Conservation (phyloP, 2,888 invertebrate species). For the Polydesmus complanatus region DNA sequence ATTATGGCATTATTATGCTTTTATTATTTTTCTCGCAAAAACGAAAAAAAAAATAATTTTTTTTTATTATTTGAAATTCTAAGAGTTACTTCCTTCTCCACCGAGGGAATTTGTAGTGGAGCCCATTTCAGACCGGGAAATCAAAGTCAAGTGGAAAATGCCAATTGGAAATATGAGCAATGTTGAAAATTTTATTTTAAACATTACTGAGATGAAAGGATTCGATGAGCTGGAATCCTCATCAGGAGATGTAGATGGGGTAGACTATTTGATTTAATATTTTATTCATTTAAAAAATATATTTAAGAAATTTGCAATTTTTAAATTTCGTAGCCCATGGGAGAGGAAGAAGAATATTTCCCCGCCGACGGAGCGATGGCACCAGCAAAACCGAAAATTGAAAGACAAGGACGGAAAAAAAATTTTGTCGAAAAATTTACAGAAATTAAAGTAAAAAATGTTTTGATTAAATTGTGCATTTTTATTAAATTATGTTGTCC, state of each 20-base stretch:
- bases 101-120: slow-evolving; percentile 56
- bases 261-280: no score
- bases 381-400: slow-evolving; percentile 11
- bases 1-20: slow-evolving; percentile 1
- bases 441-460: slow-evolving; percentile 13
- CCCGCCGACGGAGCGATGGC: slow-evolving; percentile 8
- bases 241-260: slow-evolving; percentile 18
- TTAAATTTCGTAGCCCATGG: not conserved
- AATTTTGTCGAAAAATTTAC: slow-evolving; percentile 14
- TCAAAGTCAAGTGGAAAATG: slow-evolving; percentile 55
- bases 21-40: not conserved
- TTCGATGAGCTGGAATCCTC: slow-evolving; percentile 37
- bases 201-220: slow-evolving; percentile 36
- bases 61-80: slow-evolving; percentile 19
- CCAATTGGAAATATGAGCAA: slow-evolving; percentile 50
- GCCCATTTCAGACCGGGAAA: slow-evolving; percentile 53
- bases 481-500: not conserved
- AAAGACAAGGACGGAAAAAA: slow-evolving; percentile 8
- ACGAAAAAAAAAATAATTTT: no score
- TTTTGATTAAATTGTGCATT: not conserved
- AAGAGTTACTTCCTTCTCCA: slow-evolving; percentile 55
- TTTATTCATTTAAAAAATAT: not conserved
- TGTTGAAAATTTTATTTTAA: slow-evolving; percentile 52
- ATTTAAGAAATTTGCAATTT: not conserved
- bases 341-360: slow-evolving; percentile 12